phyloP scores from a whole-genome alignment of 2,797 vertebrate species.

The Ataeniobius toweri region DNA sequence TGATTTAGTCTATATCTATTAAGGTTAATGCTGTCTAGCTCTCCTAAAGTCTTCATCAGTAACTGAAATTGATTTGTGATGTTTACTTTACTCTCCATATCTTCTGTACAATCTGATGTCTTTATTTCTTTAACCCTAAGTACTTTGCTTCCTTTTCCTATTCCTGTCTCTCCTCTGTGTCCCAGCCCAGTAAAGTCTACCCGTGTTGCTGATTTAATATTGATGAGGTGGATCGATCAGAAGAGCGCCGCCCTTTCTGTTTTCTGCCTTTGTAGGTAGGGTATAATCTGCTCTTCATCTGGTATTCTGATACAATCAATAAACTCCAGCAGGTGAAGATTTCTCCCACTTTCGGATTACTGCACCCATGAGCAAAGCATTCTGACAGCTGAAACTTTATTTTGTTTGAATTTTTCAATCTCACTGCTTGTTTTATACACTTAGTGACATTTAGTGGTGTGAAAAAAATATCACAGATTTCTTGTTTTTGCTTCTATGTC shows the following conservation, averaged over 20 bases:
- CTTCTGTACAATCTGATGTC: constrained; percentile 35
- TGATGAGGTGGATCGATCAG: constrained; percentile 62
- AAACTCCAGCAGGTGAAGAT: constrained; percentile 53
- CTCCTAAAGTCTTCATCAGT: constrained; percentile 46
- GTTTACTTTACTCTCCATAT: constrained; percentile 47
- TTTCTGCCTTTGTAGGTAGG: constrained; percentile 44
- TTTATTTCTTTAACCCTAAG: constrained; percentile 1
- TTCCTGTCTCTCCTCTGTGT: constrained; percentile 20
- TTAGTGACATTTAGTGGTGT: not conserved
- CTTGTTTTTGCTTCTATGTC: too few species aligned
- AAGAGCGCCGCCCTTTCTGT: constrained; percentile 32
- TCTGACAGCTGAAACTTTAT: constrained; percentile 19
- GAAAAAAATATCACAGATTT: too few species aligned
- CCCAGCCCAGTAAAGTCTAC: constrained; percentile 23
- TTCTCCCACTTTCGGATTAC: constrained; percentile 15
- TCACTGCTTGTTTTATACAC: not conserved
- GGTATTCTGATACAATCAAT: constrained; percentile 60
- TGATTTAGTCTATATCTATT: constrained; percentile 54
- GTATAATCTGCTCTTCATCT: constrained; percentile 57
- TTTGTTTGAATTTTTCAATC: constrained; percentile 18
- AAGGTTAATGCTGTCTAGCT: constrained; percentile 40
- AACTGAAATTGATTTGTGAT: constrained; percentile 45
- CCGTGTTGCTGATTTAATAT: constrained; percentile 58
- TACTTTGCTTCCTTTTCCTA: constrained; percentile 23
- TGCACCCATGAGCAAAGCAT: constrained; percentile 14